Evolutionary conservation across 2,797 vertebrate genomes (phyloP).

Genomic region (Brotula barbata): DNA sequence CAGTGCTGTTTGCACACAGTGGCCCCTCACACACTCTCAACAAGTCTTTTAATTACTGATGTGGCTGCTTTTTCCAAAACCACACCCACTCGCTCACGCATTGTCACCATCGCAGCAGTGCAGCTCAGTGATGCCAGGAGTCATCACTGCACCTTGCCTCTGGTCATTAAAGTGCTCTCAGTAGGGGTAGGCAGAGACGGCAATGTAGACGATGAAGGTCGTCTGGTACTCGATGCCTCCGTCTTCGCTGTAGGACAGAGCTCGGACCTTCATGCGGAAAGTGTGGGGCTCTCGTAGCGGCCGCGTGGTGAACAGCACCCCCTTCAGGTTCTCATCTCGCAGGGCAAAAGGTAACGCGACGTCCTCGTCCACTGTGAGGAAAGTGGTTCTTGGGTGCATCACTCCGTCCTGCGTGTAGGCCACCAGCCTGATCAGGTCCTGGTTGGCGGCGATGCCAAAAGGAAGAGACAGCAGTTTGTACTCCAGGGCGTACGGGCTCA

Average conservation of each 20-base stretch:
- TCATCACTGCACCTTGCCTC: slow-evolving; percentile 10
- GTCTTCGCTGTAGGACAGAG: slow-evolving; percentile 86
- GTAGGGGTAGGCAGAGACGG: slow-evolving; percentile 95
- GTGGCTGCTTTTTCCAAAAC: slow-evolving; percentile 51
- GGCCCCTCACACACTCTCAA: slow-evolving; percentile 41
- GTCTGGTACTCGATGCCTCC: slow-evolving; percentile 93
- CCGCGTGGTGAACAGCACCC: slow-evolving; percentile 89
- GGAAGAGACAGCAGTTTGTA: slow-evolving; percentile 97
- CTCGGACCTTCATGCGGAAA: slow-evolving; percentile 92
- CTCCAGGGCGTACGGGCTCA: slow-evolving; percentile 92
- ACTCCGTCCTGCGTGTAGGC: slow-evolving; percentile 95
- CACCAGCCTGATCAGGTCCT: slow-evolving; percentile 95
- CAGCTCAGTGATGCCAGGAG: slow-evolving; percentile 3
- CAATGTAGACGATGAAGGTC: slow-evolving; percentile 96
- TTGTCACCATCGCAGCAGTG: slow-evolving; percentile 5
- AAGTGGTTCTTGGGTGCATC: slow-evolving; percentile 92
- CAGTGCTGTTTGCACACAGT: slow-evolving; percentile 22
- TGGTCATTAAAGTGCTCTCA: slow-evolving; percentile 77
- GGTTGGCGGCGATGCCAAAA: slow-evolving; percentile 92
- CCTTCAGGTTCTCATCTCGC: slow-evolving; percentile 92
- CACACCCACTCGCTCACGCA: slow-evolving; percentile 28
- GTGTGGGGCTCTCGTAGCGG: slow-evolving; percentile 86
- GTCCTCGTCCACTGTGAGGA: slow-evolving; percentile 86
- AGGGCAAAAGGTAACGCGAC: slow-evolving; percentile 87
- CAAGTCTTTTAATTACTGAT: slow-evolving; percentile 52